phyloP scores from a whole-genome alignment of 2,888 invertebrate genomes.

The Phalangium opilio region DNA sequence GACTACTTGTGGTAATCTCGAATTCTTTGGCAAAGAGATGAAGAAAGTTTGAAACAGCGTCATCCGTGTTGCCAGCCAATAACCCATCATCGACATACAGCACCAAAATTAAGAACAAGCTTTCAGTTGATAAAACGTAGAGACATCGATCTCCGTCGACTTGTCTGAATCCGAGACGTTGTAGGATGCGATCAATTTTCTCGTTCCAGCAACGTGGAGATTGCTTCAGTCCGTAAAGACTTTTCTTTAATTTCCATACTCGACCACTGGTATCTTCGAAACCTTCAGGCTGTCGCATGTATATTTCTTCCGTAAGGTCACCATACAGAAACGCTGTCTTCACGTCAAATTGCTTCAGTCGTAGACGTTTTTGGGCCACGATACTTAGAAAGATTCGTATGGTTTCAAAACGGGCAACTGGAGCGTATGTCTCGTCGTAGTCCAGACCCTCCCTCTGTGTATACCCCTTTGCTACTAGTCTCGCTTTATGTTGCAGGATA shows the following conservation, averaged over 20 bases:
- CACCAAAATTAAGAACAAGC: too few relatives aligned
- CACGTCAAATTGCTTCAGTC: conserved; percentile 17
- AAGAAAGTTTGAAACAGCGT: too few relatives aligned
- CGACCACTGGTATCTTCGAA: conserved; percentile 3
- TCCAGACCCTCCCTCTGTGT: conserved; percentile 15
- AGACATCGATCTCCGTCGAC: too few relatives aligned
- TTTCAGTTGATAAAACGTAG: too few relatives aligned
- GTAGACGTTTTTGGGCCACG: conserved; percentile 5
- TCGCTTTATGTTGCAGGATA: conserved; percentile 30
- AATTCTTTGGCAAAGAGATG: too few relatives aligned
- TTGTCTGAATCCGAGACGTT: neutral
- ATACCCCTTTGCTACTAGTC: conserved; percentile 19
- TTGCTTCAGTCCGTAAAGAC: conserved; percentile 5
- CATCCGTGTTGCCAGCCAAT: too few relatives aligned
- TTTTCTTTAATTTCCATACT: neutral
- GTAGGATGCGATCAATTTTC: conserved; percentile 1
- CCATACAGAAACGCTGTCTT: conserved; percentile 20
- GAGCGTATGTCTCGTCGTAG: conserved; percentile 19
- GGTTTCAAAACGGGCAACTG: conserved; percentile 11
- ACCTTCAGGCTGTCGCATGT: conserved; percentile 5
- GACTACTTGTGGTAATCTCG: too few relatives aligned
- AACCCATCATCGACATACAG: too few relatives aligned
- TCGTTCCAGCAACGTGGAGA: conserved; percentile 3
- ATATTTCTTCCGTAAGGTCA: conserved; percentile 5
- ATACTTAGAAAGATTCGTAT: conserved; percentile 12